Evolutionary conservation across 2,888 invertebrate species (phyloP).

Genomic region (Sturmia bella): DNA sequence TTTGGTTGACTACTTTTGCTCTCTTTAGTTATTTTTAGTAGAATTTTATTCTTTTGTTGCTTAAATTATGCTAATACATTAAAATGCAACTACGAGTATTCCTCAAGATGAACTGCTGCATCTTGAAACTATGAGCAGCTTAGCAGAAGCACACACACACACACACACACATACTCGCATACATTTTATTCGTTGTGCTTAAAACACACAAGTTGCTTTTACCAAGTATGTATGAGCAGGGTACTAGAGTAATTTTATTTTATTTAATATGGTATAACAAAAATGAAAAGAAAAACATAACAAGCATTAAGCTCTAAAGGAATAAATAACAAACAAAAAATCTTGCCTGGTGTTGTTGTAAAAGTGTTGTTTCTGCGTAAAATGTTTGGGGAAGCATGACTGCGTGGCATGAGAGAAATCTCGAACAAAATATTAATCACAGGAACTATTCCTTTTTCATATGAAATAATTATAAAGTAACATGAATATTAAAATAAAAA

Average conservation of each 20-base stretch:
- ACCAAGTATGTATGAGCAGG: constrained; percentile 10
- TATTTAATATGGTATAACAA: constrained; percentile 30
- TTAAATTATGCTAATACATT: constrained; percentile 53
- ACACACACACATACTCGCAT: neutral
- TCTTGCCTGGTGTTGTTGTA: constrained; percentile 36
- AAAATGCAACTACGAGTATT: constrained; percentile 30
- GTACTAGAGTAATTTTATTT: constrained; percentile 26
- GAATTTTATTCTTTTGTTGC: constrained; percentile 38
- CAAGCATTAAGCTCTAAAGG: constrained; percentile 55
- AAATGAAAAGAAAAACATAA: constrained; percentile 41
- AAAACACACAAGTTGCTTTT: constrained; percentile 9
- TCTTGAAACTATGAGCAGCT: constrained; percentile 37
- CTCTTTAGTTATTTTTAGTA: constrained; percentile 22
- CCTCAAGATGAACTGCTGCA: constrained; percentile 47
- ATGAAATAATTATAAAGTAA: too few species aligned
- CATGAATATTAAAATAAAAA: too few species aligned
- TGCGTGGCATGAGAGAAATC: neutral
- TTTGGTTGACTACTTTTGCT: neutral
- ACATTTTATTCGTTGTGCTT: neutral
- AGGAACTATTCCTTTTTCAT: neutral
- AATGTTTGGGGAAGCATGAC: constrained; percentile 24
- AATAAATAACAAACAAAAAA: constrained; percentile 57
- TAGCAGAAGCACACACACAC: neutral
- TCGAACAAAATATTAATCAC: neutral
- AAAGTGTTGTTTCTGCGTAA: constrained; percentile 38